These are phyloP conservation scores for Cantharis rufa DNA, from an alignment of 2,888 invertebrate species.

Conservation along the genomic window DNA sequence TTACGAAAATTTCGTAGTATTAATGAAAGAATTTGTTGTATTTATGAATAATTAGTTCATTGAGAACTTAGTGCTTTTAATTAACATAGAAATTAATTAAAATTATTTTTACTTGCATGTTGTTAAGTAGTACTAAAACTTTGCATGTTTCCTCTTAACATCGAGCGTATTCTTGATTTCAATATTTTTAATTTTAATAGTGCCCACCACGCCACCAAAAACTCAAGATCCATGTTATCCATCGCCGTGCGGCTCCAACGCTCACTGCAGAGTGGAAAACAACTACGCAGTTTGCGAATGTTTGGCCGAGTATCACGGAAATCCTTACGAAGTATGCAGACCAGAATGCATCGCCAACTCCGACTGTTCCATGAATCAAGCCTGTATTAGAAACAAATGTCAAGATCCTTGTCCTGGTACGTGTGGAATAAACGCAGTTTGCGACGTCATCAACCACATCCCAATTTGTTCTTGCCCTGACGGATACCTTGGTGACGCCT, in stretches of 20 bases:
- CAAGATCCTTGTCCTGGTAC: slow-evolving; percentile 82
- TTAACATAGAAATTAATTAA: background rate
- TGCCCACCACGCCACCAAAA: slow-evolving; percentile 52
- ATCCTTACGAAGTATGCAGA: slow-evolving; percentile 75
- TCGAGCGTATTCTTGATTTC: background rate
- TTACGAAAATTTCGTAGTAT: no score
- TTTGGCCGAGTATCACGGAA: slow-evolving; percentile 71
- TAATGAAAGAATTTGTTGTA: no score
- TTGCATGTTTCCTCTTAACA: background rate
- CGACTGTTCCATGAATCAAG: slow-evolving; percentile 79
- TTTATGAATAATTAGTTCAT: no score
- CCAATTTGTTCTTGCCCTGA: slow-evolving; percentile 65
- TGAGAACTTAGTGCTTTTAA: no score
- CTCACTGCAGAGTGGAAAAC: slow-evolving; percentile 74
- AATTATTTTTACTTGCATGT: background rate
- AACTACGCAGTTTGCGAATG: slow-evolving; percentile 76
- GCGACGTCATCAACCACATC: slow-evolving; percentile 72
- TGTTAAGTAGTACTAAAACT: background rate
- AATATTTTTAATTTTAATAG: slow-evolving; percentile 40
- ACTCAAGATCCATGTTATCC: slow-evolving; percentile 75
- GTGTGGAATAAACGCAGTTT: slow-evolving; percentile 81
- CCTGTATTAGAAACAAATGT: slow-evolving; percentile 83
- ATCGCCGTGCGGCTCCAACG: slow-evolving; percentile 81
- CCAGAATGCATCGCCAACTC: slow-evolving; percentile 86
- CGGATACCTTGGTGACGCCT: slow-evolving; percentile 61